Evolutionary conservation across 2,888 invertebrate species (phyloP).

Genomic region (Zaprionus obscuricornis): DNA sequence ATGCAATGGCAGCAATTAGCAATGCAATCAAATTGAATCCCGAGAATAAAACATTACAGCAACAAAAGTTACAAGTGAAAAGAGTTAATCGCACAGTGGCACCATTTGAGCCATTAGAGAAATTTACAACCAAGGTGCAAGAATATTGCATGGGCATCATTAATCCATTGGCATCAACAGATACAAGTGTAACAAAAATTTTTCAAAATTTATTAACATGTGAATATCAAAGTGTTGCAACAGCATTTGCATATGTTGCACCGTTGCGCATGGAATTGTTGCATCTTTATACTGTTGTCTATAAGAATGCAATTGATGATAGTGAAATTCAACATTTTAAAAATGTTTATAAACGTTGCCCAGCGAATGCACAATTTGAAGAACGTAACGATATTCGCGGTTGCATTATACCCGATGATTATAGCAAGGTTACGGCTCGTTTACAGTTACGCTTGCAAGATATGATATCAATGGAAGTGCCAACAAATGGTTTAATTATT

Average conservation of each 20-base stretch:
- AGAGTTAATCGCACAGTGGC: too few species aligned
- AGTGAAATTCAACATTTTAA: slow-evolving; percentile 38
- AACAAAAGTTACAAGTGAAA: too few species aligned
- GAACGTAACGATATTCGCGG: slow-evolving; percentile 14
- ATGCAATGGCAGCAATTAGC: background rate
- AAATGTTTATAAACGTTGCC: slow-evolving; percentile 28
- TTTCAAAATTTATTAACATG: too few species aligned
- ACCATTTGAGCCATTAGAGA: too few species aligned
- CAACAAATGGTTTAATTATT: slow-evolving; percentile 5
- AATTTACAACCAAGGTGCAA: too few species aligned
- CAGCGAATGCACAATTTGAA: background rate
- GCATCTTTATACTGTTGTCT: slow-evolving; percentile 23
- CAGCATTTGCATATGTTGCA: slow-evolving; percentile 22
- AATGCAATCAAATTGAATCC: slow-evolving; percentile 18
- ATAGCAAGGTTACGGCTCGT: slow-evolving; percentile 1
- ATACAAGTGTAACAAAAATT: too few species aligned
- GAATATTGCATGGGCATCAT: too few species aligned
- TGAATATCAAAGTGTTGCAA: too few species aligned
- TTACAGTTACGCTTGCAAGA: slow-evolving; percentile 35
- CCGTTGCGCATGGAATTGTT: slow-evolving; percentile 17
- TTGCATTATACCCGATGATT: slow-evolving; percentile 30
- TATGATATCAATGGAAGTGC: slow-evolving; percentile 31
- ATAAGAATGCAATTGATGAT: slow-evolving; percentile 13
- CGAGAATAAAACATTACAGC: slow-evolving; percentile 12
- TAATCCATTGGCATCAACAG: too few species aligned